Conservation (phyloP, 2,888 invertebrate species). For the Synanthedon andrenaeformis region DNA sequence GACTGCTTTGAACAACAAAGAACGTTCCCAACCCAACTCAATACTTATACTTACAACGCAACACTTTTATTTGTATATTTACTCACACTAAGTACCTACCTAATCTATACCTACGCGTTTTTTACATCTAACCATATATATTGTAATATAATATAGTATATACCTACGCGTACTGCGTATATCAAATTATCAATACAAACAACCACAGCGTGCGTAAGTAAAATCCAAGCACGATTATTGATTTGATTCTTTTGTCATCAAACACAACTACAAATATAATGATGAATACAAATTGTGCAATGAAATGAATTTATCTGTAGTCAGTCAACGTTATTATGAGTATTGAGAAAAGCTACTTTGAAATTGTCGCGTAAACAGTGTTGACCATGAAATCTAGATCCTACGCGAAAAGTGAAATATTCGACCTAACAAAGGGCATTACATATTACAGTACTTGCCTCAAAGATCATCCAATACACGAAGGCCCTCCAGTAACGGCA, state of each 20-base stretch:
- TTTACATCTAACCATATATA: not conserved
- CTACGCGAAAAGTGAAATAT: constrained; percentile 25
- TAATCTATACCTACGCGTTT: constrained; percentile 1
- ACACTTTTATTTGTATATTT: constrained; percentile 16
- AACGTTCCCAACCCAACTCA: constrained; percentile 17
- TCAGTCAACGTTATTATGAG: not conserved
- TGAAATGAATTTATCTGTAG: not conserved
- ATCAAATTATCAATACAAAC: too few species aligned
- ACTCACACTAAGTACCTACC: not conserved
- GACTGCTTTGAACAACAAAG: constrained; percentile 56
- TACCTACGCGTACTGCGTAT: too few species aligned
- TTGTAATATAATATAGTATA: not conserved
- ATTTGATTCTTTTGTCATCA: not conserved
- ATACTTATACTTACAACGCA: constrained; percentile 18
- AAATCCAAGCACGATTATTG: not conserved
- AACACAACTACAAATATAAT: not conserved
- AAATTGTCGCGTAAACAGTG: constrained; percentile 22
- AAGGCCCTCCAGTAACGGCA: constrained; percentile 47
- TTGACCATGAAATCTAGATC: constrained; percentile 32
- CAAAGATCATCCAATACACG: constrained; percentile 65
- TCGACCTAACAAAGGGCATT: constrained; percentile 39
- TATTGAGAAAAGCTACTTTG: not conserved
- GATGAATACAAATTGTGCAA: not conserved
- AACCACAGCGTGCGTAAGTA: not conserved
- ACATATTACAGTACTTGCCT: constrained; percentile 45